Evolutionary conservation across 2,888 invertebrate species (phyloP).

Genomic region (Dexiosoma caninum): DNA sequence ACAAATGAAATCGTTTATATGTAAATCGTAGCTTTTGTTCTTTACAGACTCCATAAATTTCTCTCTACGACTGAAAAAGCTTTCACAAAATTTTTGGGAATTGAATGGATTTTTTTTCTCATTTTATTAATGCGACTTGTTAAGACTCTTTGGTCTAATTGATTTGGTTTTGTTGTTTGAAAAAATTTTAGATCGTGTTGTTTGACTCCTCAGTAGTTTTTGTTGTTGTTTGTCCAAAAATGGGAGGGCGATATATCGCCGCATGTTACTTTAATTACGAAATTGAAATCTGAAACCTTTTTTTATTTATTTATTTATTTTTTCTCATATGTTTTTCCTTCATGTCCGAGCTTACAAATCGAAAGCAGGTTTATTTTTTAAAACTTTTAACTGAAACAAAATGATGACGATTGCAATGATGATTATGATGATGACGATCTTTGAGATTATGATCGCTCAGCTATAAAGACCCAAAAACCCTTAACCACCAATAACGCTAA

Average conservation of each 20-base stretch:
- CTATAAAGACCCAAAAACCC: constrained; percentile 30
- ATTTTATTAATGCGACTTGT: background rate
- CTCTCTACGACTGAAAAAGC: constrained; percentile 27
- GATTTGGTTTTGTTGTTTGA: constrained; percentile 5
- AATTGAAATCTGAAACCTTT: constrained; percentile 58
- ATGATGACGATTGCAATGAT: constrained; percentile 6
- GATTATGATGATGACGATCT: constrained; percentile 31
- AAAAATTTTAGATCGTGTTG: constrained; percentile 19
- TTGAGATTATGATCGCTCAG: constrained; percentile 42
- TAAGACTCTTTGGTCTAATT: background rate
- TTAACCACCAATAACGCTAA: constrained; percentile 39
- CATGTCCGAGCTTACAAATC: constrained; percentile 41
- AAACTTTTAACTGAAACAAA: constrained; percentile 34
- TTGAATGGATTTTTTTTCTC: background rate
- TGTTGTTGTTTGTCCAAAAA: constrained; percentile 20
- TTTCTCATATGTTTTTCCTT: background rate
- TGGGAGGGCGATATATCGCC: constrained; percentile 33
- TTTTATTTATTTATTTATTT: background rate
- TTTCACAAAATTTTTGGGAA: constrained; percentile 20
- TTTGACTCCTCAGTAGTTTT: background rate
- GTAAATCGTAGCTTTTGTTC: constrained; percentile 27
- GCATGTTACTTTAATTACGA: constrained; percentile 54
- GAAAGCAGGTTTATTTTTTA: constrained; percentile 49
- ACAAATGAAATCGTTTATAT: constrained; percentile 20
- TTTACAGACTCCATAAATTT: constrained; percentile 30